Percentiles rank a stretch among this genome's conserved stretches.
Conservation (phyloP, 2,888 invertebrate species). For the Pachymerium ferrugineum region DNA sequence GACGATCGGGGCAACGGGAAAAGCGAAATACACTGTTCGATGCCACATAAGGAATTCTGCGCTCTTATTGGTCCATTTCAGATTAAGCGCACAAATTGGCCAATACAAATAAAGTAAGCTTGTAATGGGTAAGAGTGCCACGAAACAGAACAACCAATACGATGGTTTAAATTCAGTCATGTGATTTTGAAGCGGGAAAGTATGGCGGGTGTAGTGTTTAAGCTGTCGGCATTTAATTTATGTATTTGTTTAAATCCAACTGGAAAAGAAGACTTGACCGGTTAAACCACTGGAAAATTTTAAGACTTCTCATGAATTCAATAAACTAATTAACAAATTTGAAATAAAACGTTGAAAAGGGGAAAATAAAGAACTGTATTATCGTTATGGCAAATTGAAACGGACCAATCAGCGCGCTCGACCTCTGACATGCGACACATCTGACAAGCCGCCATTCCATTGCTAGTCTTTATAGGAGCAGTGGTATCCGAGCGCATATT, state of each 20-base stretch:
- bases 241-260: background rate
- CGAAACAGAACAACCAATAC: conserved; percentile 9
- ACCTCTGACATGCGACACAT: conserved; percentile 23
- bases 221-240: background rate
- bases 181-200: background rate
- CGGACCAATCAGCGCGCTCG: background rate
- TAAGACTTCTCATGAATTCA: too few species aligned
- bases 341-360: too few species aligned
- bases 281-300: too few species aligned
- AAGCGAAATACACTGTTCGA: background rate
- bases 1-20: conserved; percentile 5
- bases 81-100: conserved; percentile 41
- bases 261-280: too few species aligned
- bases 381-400: background rate
- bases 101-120: conserved; percentile 39
- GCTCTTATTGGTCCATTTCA: conserved; percentile 42
- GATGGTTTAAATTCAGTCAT: background rate
- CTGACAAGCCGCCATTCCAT: conserved; percentile 23
- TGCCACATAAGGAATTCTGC: conserved; percentile 11
- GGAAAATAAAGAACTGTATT: too few species aligned
- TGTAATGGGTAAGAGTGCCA: background rate
- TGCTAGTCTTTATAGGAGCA: background rate
- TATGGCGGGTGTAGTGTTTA: background rate
- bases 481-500: background rate
- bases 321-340: too few species aligned